Base-by-base conservation (phyloP, 2,113 vertebrate genomes). In the Pheucticus melanocephalus region DNA sequence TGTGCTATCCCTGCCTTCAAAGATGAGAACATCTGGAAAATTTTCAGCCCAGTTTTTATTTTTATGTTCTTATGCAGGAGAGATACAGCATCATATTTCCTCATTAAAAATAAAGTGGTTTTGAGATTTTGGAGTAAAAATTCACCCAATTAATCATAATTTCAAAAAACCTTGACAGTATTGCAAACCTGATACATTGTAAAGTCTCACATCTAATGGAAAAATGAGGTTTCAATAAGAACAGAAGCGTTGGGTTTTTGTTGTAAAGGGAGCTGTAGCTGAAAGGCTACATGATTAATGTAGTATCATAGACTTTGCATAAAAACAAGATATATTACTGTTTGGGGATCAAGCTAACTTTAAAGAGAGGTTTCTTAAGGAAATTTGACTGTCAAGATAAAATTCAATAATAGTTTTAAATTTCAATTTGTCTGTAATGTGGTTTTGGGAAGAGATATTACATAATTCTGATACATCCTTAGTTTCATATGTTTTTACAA, bases 41-140 rank as follows among this genome's bases (percentile, higher is more conserved):
- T 66, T 82, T 73, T 70, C 40, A 71, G 17, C 22, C 15, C 17
- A 53, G 15, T 54, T 91, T 86, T 82, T 57, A 15, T 72, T 93
- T 82, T 69, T 57, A 33, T 50, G 22, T 35, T 18, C 24, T 75
- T 70, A 45, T 24, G 20, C 57, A 80, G 40, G 28, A 82, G 20
- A 88, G 21, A 30, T 57, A 73, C 5, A 88, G 18, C 14, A 69
- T 27, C 50, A 76, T 78, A 61, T 59, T 86, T 90, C 65, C 65
- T 95, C 60, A 96, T 96, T 92, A 94, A 92, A 95, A 79, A 78
- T 35, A 89, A 85, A 94, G 35, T 11, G 17, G 17, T 90, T 91
- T 80, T 70, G 50, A 94, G 17, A 21, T 51, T 90, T 92, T 79
- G 35, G 63, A 88, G 27, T 42, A 86, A 96, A 94, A 94, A 44